phyloP scores from a whole-genome alignment of 1,140 invertebrate genomes.

The Brachionus manjavacas region DNA sequence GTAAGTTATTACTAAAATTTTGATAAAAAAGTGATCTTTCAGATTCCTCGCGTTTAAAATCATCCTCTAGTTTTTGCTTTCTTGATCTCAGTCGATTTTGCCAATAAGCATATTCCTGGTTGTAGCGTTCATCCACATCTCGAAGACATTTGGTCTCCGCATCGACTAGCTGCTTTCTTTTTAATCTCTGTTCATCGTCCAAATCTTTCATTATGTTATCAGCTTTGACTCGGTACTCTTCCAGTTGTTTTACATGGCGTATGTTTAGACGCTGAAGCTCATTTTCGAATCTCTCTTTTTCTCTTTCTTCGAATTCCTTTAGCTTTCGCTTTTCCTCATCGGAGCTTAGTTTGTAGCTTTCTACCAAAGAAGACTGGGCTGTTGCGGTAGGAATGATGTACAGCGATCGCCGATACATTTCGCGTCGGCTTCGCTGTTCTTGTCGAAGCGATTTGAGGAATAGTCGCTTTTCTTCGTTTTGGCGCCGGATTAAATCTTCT shows the following conservation, averaged over 20 bases:
- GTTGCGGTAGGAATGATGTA: background rate
- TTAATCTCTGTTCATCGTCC: constrained; percentile 36
- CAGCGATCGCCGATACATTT: constrained; percentile 32
- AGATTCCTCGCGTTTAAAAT: constrained; percentile 38
- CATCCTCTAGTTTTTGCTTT: constrained; percentile 39
- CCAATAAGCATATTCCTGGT: constrained; percentile 41
- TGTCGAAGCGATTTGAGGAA: constrained; percentile 32
- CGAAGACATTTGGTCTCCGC: constrained; percentile 34
- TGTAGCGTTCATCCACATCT: constrained; percentile 34
- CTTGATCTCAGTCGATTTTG: constrained; percentile 22
- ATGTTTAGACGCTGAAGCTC: constrained; percentile 26
- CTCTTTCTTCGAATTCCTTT: constrained; percentile 41
- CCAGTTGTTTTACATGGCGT: constrained; percentile 27
- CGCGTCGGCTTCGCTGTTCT: constrained; percentile 37
- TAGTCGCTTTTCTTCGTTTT: constrained; percentile 39
- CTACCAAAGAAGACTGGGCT: background rate
- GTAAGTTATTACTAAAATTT: constrained; percentile 35
- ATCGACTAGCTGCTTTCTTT: constrained; percentile 37
- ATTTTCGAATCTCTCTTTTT: constrained; percentile 41
- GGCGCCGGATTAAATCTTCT: constrained; percentile 35
- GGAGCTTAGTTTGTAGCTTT: background rate
- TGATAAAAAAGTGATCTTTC: constrained; percentile 30
- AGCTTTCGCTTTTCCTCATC: constrained; percentile 37
- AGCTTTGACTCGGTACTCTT: constrained; percentile 27
- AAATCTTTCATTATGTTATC: constrained; percentile 42